These are phyloP conservation scores for Gorsachius goisagi DNA, from an alignment of 2,113 vertebrate genomes.

Conservation along the genomic window DNA sequence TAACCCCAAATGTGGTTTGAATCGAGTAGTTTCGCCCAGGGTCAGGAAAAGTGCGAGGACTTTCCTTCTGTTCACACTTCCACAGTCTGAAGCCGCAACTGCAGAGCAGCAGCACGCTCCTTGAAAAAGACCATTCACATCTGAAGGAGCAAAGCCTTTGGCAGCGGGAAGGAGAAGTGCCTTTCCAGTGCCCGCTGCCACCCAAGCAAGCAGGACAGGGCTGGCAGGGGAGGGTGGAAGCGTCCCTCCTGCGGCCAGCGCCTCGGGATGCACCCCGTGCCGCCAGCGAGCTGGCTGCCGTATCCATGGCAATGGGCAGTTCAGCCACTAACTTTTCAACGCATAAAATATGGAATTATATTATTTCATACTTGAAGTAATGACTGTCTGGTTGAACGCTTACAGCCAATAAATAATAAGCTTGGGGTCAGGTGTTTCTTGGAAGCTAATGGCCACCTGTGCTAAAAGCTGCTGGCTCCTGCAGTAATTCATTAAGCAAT, in stretches of 20 bases:
- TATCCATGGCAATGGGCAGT: not conserved
- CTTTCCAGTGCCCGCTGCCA: fast-evolving
- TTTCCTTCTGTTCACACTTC: not conserved
- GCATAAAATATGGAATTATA: not conserved
- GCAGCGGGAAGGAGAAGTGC: not conserved
- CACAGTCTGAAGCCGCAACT: not conserved
- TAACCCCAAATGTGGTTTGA: not conserved
- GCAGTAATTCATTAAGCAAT: not conserved
- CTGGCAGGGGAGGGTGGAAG: not conserved
- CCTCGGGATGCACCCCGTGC: fast-evolving
- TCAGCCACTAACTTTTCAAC: not conserved
- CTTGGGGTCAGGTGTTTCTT: slow-evolving; percentile 5
- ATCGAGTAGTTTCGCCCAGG: not conserved
- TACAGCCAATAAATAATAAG: not conserved
- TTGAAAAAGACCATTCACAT: not conserved
- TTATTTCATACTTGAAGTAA: not conserved
- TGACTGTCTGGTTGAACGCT: not conserved
- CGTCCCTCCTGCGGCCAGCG: fast-evolving
- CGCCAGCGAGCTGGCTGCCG: fast-evolving
- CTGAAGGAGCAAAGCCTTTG: not conserved
- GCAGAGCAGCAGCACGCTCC: not conserved
- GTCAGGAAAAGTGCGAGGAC: not conserved
- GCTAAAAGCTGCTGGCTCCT: not conserved
- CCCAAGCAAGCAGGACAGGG: not conserved
- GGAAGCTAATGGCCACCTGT: not conserved